Conservation (phyloP, 2,113 vertebrate species). For the Bubo bubo region DNA sequence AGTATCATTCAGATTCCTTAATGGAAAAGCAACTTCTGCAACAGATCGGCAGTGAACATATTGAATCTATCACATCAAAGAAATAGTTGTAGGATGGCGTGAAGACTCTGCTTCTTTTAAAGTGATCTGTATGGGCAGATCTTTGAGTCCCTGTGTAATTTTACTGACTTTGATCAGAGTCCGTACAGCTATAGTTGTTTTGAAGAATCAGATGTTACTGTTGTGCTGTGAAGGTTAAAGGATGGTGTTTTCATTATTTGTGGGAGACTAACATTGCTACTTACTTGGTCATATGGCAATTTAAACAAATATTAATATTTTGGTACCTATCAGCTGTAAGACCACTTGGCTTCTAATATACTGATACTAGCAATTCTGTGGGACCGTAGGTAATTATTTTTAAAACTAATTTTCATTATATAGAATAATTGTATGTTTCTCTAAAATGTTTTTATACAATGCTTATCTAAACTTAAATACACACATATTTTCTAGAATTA, state of each 20-base stretch:
- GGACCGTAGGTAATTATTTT: neutral
- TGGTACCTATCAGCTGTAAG: neutral
- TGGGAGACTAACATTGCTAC: neutral
- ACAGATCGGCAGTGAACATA: slow-evolving; percentile 13
- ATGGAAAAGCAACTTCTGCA: slow-evolving; percentile 17
- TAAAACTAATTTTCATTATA: neutral
- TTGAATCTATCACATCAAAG: slow-evolving; percentile 54
- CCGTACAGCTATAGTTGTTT: slow-evolving; percentile 22
- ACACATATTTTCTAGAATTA: neutral
- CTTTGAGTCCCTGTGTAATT: neutral
- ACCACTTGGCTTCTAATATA: neutral
- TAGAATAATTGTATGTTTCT: slow-evolving; percentile 26
- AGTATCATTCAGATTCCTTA: neutral
- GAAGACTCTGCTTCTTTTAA: slow-evolving; percentile 19
- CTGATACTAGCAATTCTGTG: neutral
- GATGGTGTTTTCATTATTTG: neutral
- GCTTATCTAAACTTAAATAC: neutral
- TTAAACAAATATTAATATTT: neutral
- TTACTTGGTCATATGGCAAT: neutral
- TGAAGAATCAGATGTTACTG: neutral
- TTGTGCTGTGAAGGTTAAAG: neutral
- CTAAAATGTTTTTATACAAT: neutral
- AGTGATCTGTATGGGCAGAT: neutral
- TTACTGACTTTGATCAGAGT: slow-evolving; percentile 23
- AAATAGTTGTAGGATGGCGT: slow-evolving; percentile 41